Evolutionary conservation across 1,140 invertebrate species (phyloP).

Genomic region (Megathymus violae): DNA sequence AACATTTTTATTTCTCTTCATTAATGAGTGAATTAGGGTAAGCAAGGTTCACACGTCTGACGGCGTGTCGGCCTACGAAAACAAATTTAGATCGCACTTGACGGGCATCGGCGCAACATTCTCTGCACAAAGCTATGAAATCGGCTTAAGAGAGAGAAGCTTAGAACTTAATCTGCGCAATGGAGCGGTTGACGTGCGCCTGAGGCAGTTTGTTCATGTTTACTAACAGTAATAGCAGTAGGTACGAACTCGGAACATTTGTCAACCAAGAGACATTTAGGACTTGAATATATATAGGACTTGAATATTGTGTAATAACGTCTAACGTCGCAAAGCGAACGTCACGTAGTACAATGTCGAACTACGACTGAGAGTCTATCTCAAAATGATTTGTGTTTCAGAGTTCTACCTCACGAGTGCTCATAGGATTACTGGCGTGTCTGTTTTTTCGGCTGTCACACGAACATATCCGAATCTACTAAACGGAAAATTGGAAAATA

Average conservation of each 20-base stretch:
- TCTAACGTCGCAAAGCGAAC: no score
- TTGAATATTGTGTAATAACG: no score
- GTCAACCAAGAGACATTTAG: conserved; percentile 39
- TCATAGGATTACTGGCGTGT: no score
- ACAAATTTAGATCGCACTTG: conserved; percentile 74
- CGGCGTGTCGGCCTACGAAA: conserved; percentile 49
- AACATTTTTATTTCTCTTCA: no score
- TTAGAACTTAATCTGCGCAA: conserved; percentile 73
- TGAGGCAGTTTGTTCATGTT: conserved; percentile 55
- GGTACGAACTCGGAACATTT: conserved; percentile 34
- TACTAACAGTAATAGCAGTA: conserved; percentile 46
- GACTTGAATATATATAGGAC: no score
- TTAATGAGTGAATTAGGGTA: conserved; percentile 26
- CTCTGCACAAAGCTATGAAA: conserved; percentile 76
- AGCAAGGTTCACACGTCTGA: conserved; percentile 43
- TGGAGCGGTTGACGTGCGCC: conserved; percentile 76
- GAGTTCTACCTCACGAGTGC: no score
- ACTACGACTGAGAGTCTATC: no score
- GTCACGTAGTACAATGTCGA: no score
- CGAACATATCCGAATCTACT: no score
- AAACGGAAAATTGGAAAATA: no score
- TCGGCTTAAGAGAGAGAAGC: conserved; percentile 75
- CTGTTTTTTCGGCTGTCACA: no score
- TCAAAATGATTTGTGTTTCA: no score
- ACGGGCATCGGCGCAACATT: conserved; percentile 66